Conservation (phyloP, 1,140 invertebrate genomes). For the Paracyclopina nana region DNA sequence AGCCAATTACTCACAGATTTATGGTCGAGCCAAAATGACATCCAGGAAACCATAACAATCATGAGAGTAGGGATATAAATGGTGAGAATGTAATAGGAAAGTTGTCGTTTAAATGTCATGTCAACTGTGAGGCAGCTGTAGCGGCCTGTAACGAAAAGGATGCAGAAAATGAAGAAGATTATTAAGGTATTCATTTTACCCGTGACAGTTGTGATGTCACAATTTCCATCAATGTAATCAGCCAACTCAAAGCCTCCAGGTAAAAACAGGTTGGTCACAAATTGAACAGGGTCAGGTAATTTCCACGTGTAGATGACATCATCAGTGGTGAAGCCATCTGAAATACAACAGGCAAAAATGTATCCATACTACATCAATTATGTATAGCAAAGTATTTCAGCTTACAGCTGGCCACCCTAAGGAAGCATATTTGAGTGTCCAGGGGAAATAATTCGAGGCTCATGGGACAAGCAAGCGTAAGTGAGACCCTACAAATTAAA, state of each 20-base stretch:
- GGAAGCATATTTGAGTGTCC: slow-evolving; percentile 74
- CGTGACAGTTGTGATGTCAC: slow-evolving; percentile 18
- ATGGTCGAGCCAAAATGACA: slow-evolving; percentile 92
- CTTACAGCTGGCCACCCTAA: slow-evolving; percentile 89
- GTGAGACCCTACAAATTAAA: slow-evolving; percentile 42
- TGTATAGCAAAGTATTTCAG: slow-evolving; percentile 23
- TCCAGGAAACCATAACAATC: slow-evolving; percentile 92
- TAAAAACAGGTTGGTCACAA: slow-evolving; percentile 19
- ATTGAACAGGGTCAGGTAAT: slow-evolving; percentile 18
- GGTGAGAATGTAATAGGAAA: slow-evolving; percentile 92
- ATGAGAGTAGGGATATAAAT: slow-evolving; percentile 93
- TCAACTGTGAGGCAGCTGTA: slow-evolving; percentile 71
- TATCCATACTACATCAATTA: background rate
- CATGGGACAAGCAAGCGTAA: slow-evolving; percentile 86
- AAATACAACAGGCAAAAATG: background rate
- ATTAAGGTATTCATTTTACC: slow-evolving; percentile 15
- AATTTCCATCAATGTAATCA: slow-evolving; percentile 8
- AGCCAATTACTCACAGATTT: slow-evolving; percentile 68
- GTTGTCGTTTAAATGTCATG: slow-evolving; percentile 82
- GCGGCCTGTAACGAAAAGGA: slow-evolving; percentile 16
- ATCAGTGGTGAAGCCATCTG: slow-evolving; percentile 19
- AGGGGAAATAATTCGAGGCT: slow-evolving; percentile 83
- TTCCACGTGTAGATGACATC: slow-evolving; percentile 19
- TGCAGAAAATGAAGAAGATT: too few relatives aligned
- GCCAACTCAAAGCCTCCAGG: slow-evolving; percentile 18